Evolutionary conservation across 2,113 vertebrate genomes (phyloP).

Genomic region (Manacus vitellinus): DNA sequence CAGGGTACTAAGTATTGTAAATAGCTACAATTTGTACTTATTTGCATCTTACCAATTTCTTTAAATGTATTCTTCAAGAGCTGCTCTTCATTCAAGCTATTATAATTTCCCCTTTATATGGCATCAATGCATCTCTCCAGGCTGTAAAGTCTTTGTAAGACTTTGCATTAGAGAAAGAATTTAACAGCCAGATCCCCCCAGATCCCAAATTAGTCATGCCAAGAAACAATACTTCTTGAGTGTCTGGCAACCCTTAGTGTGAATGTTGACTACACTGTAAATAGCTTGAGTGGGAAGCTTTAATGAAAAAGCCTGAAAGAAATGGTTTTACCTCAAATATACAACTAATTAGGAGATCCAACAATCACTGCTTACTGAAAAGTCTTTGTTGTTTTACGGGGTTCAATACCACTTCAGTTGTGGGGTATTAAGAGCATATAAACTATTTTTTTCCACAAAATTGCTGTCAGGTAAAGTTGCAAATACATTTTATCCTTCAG

Average conservation of each 20-base stretch:
- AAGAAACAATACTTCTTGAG: slow-evolving; percentile 14
- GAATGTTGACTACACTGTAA: slow-evolving; percentile 11
- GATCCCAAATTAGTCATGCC: slow-evolving; percentile 8
- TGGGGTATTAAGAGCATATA: background rate
- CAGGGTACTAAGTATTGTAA: background rate
- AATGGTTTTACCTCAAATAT: background rate
- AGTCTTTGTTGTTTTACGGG: background rate
- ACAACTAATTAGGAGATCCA: slow-evolving; percentile 8
- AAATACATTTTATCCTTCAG: background rate
- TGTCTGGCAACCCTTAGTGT: background rate
- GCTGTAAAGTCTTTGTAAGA: background rate
- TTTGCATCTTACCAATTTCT: background rate
- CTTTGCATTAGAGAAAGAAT: slow-evolving; percentile 11
- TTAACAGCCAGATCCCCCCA: slow-evolving; percentile 8
- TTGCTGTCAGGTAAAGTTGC: background rate
- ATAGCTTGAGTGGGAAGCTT: slow-evolving; percentile 14
- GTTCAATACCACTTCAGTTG: background rate
- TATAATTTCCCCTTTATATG: background rate
- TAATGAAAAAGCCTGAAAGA: slow-evolving; percentile 7
- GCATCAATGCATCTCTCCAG: background rate
- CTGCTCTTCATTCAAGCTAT: background rate
- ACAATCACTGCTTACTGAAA: background rate
- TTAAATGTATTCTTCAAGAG: background rate
- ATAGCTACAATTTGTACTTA: slow-evolving; percentile 2
- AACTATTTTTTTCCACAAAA: background rate